These are phyloP conservation scores for Borostomias antarcticus DNA, from an alignment of 2,797 vertebrate genomes.

Conservation along the genomic window DNA sequence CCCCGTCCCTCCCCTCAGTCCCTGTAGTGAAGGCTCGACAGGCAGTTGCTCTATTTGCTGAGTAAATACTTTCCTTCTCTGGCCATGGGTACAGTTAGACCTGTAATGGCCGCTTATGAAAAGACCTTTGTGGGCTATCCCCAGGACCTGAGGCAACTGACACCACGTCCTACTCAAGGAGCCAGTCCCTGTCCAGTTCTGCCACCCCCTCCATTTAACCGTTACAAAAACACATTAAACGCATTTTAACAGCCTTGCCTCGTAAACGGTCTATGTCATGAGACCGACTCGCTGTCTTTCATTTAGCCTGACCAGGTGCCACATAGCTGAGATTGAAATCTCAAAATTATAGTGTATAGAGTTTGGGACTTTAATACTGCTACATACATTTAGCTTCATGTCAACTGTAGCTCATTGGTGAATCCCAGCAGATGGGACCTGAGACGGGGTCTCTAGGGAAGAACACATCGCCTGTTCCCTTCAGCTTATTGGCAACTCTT, in stretches of 20 bases:
- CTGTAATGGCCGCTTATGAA: conserved; percentile 7
- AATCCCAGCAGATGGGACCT: not conserved
- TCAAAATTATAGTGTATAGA: not conserved
- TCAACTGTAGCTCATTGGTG: not conserved
- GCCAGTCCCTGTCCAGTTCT: not conserved
- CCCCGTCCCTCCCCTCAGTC: not conserved
- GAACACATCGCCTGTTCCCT: not conserved
- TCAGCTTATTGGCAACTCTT: not conserved
- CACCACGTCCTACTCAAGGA: not conserved
- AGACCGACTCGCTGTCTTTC: not conserved
- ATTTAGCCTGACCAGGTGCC: not conserved
- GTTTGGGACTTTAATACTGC: not conserved
- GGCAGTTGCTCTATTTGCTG: conserved; percentile 14
- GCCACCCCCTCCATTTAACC: not conserved
- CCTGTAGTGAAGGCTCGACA: conserved; percentile 3
- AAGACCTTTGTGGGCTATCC: conserved; percentile 8
- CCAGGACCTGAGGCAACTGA: conserved; percentile 8
- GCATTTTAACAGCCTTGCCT: not conserved
- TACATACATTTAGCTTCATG: not conserved
- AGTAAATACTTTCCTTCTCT: conserved; percentile 5
- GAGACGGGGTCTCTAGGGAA: not conserved
- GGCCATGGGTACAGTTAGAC: not conserved
- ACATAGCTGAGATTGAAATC: not conserved
- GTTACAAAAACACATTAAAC: not conserved
- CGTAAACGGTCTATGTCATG: not conserved